Evolutionary conservation across 2,888 invertebrate genomes (phyloP).

Genomic region (Imbricaverruca yamaguchii): DNA sequence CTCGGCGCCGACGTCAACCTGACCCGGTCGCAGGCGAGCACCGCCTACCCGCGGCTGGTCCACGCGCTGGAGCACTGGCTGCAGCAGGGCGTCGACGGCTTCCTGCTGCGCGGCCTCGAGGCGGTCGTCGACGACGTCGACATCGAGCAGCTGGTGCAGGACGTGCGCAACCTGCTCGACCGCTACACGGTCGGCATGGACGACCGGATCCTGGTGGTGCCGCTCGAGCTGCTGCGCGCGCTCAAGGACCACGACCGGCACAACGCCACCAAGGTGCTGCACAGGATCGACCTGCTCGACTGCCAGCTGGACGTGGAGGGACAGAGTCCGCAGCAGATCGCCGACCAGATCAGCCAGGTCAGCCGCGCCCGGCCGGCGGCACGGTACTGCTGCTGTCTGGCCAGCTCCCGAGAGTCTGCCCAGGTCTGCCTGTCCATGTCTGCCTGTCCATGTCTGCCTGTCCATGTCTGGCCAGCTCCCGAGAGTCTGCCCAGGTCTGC

Average conservation of each 20-base stretch:
- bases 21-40: background rate
- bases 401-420: no score
- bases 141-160: constrained; percentile 47
- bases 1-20: background rate
- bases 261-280: constrained; percentile 26
- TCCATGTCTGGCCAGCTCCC: no score
- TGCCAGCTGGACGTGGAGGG: constrained; percentile 32
- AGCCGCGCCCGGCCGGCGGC: background rate
- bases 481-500: no score
- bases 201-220: constrained; percentile 33
- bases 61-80: constrained; percentile 60
- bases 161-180: constrained; percentile 34
- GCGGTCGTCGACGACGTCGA: constrained; percentile 43
- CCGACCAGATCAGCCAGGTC: constrained; percentile 13
- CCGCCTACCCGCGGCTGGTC: constrained; percentile 43
- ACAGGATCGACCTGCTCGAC: constrained; percentile 33
- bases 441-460: no score
- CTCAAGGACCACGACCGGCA: constrained; percentile 26
- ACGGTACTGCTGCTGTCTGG: no score
- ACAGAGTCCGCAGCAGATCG: constrained; percentile 26
- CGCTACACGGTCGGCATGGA: constrained; percentile 32
- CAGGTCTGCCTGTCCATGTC: no score
- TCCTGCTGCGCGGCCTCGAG: constrained; percentile 74
- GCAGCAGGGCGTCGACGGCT: constrained; percentile 74
- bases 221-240: constrained; percentile 30